Evolutionary conservation across 2,797 vertebrate genomes (phyloP).

Genomic region (Pogonophryne albipinna): DNA sequence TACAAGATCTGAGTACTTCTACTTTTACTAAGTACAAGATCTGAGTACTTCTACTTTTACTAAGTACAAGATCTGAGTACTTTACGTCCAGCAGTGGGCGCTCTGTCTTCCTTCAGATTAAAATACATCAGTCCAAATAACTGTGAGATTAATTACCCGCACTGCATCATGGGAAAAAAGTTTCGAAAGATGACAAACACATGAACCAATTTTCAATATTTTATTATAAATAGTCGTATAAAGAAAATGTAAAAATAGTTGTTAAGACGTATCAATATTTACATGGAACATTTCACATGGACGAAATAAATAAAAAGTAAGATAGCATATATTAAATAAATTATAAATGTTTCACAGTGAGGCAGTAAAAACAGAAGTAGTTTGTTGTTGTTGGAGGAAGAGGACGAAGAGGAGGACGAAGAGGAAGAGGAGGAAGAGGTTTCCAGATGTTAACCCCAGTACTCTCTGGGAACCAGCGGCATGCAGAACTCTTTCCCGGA

Average conservation of each 20-base stretch:
- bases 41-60: too few relatives aligned
- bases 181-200: conserved; percentile 21
- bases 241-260: conserved; percentile 77
- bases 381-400: conserved; percentile 60
- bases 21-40: too few relatives aligned
- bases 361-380: conserved; percentile 66
- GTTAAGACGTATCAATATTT: conserved; percentile 77
- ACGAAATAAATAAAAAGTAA: conserved; percentile 79
- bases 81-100: conserved; percentile 28
- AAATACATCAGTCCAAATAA: background rate
- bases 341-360: conserved; percentile 73
- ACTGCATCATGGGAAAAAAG: background rate
- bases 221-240: conserved; percentile 82
- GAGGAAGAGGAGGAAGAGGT: background rate
- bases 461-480: conserved; percentile 78
- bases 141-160: too few relatives aligned
- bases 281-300: conserved; percentile 72
- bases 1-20: too few relatives aligned
- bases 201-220: conserved; percentile 39
- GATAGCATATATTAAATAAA: conserved; percentile 75
- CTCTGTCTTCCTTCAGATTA: background rate
- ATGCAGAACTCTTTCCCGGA: conserved; percentile 76
- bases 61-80: too few relatives aligned
- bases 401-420: background rate
- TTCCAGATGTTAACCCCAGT: conserved; percentile 75